Evolutionary conservation across 1,140 invertebrate genomes (phyloP), one percentile per base, ranked within the genome.

Genomic region (Drosophila sp.): DNA sequence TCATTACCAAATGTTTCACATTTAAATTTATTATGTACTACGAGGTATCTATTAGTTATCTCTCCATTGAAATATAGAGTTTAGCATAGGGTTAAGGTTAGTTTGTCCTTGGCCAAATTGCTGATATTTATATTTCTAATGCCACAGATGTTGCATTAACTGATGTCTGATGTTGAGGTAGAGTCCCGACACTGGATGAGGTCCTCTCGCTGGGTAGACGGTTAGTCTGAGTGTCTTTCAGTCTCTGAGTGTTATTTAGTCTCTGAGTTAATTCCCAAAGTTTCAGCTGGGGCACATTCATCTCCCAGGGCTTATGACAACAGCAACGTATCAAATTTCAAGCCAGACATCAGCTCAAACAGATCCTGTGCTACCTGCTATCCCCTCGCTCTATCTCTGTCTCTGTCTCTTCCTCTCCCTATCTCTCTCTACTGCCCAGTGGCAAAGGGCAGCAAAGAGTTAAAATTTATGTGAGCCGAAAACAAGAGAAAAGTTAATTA

Each of bases 401-500:
- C 4, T 25, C 5, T 34, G 4, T 16, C 29, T 34, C n/a, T 11
- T 14, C 14, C 13, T 18, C n/a, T 8, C 50, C 38, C 4, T 25
- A 2, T 16, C 14, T 16, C 29, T 34, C 27, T 8, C 27, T 14
- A 27, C 56, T 62, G 51, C 16, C 53, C 50, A 59, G 36, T 40
- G 66, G 56, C 65, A 61, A 76, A 72, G 66, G 57, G 79, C 74
- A 65, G 66, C 32, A 51, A 73, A 70, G 67, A 70, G 76, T 80
- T 67, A 36, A 40, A 84, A 84, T 84, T 84, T 84, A 84, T 86
- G 81, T 84, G 76, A 65, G 67, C 72, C 65, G 79, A 80, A 83
- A 83, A 75, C 80, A 84, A 77, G 75, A 75, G 82, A 86, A 86
- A 86, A 86, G 82, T 86, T 86, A 86, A 86, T 86, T 86, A 86